phyloP scores from a whole-genome alignment of 2,888 invertebrate species.

The Acanthacorydalis orientalis region DNA sequence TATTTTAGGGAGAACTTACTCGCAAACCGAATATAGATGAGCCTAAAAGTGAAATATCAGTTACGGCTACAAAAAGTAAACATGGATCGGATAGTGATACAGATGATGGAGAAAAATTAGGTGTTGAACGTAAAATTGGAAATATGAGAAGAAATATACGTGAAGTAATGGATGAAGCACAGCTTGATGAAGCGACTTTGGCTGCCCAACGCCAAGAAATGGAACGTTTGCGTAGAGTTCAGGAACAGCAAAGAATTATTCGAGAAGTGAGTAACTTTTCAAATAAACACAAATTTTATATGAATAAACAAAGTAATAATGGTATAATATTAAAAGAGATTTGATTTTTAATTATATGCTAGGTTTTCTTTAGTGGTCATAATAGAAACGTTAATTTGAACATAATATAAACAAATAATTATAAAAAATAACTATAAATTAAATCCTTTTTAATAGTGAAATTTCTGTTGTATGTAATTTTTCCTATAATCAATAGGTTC shows the following conservation, averaged over 20 bases:
- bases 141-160: constrained; percentile 75
- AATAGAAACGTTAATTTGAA: no score
- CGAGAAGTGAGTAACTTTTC: constrained; percentile 38
- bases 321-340: no score
- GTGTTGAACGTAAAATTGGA: constrained; percentile 15
- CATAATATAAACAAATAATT: no score
- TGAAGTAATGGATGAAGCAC: constrained; percentile 86
- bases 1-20: neutral
- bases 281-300: no score
- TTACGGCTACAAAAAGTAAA: constrained; percentile 34
- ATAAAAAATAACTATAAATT: no score
- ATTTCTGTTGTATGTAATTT: neutral
- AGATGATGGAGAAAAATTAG: constrained; percentile 17
- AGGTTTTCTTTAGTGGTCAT: no score
- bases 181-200: constrained; percentile 80
- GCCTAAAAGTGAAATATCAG: constrained; percentile 65
- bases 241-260: constrained; percentile 69
- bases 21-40: constrained; percentile 19
- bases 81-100: constrained; percentile 19
- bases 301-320: no score
- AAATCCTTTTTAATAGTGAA: neutral
- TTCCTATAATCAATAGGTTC: constrained; percentile 27
- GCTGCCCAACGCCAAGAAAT: constrained; percentile 87
- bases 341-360: no score
- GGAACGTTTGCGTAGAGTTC: constrained; percentile 68